Conservation (phyloP, 2,113 vertebrate genomes). For the Artemisiospiza belli region DNA sequence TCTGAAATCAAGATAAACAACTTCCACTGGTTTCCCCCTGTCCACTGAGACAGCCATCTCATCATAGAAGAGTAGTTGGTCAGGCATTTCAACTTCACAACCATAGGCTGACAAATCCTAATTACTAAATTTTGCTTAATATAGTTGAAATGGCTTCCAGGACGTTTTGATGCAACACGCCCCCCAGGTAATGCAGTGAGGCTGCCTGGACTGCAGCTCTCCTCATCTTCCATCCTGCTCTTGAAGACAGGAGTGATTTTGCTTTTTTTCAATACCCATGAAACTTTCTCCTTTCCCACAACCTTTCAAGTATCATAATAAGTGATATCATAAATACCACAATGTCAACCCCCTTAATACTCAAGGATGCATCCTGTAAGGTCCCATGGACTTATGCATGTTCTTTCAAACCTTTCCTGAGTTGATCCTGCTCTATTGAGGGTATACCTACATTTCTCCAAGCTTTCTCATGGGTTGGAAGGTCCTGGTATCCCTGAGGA, state of each 20-base stretch:
- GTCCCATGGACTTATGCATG: neutral
- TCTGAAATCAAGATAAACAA: neutral
- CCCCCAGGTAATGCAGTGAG: neutral
- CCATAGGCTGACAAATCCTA: neutral
- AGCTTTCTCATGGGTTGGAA: neutral
- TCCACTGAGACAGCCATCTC: neutral
- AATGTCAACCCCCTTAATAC: neutral
- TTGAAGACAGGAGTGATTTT: neutral
- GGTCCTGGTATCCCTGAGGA: neutral
- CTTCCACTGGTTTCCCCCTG: neutral
- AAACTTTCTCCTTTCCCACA: neutral
- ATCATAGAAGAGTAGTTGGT: neutral
- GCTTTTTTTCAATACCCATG: neutral
- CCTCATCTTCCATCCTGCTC: neutral
- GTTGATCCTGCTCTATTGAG: neutral
- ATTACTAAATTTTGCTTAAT: rapidly evolving
- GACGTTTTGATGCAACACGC: neutral
- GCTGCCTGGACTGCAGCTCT: neutral
- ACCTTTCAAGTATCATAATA: neutral
- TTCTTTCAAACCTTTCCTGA: neutral
- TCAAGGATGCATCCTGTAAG: neutral
- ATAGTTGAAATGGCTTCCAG: neutral
- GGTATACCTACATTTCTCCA: neutral
- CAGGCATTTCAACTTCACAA: neutral
- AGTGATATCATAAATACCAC: rapidly evolving